Conservation (phyloP, 2,888 invertebrate genomes). For the Atethmia centrago region DNA sequence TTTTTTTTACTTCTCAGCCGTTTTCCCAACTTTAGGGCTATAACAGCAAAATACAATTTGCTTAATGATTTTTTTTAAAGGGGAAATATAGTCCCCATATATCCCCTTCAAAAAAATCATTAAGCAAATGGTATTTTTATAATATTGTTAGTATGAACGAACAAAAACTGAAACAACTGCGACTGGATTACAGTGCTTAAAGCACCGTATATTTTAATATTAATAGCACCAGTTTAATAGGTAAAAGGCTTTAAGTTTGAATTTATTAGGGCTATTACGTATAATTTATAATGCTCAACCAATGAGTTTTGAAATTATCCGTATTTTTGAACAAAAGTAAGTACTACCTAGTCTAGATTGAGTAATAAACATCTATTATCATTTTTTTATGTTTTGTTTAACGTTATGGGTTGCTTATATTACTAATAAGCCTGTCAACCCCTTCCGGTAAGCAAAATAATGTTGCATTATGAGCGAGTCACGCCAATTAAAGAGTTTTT, state of each 20-base stretch:
- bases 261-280: slow-evolving; percentile 59
- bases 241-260: slow-evolving; percentile 55
- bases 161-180: slow-evolving; percentile 44
- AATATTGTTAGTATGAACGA: slow-evolving; percentile 40
- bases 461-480: neutral
- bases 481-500: neutral
- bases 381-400: neutral
- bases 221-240: slow-evolving; percentile 59
- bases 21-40: too few species aligned
- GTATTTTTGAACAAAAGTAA: slow-evolving; percentile 33
- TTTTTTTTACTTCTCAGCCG: too few species aligned
- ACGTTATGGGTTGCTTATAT: neutral
- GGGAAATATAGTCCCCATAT: too few species aligned
- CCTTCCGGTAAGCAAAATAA: neutral
- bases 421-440: neutral
- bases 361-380: neutral
- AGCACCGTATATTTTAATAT: slow-evolving; percentile 57
- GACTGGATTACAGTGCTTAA: slow-evolving; percentile 50
- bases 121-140: slow-evolving; percentile 39
- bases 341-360: slow-evolving; percentile 16
- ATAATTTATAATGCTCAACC: slow-evolving; percentile 54
- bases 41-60: too few species aligned
- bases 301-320: slow-evolving; percentile 45
- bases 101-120: slow-evolving; percentile 11
- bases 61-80: too few species aligned